Percentiles rank a stretch among this genome's conserved stretches.
phyloP scores from a whole-genome alignment of 2,888 invertebrate genomes.

The Formica aserva region DNA sequence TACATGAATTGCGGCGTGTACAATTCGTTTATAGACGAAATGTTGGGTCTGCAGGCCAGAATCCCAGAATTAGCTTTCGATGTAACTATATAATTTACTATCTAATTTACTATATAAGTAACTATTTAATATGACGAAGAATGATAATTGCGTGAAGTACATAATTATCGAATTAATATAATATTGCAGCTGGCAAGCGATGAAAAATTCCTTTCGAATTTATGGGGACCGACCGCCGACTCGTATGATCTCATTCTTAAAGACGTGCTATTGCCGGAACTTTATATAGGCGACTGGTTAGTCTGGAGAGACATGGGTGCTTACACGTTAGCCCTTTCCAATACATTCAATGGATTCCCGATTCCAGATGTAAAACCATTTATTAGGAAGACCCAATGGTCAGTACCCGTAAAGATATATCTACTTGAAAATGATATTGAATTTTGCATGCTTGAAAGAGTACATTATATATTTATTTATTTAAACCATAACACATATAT shows the following conservation, averaged over 20 bases:
- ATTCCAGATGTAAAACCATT: slow-evolving; percentile 84
- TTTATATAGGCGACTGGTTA: slow-evolving; percentile 88
- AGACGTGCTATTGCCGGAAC: slow-evolving; percentile 86
- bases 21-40: slow-evolving; percentile 88
- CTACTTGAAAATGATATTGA: background rate
- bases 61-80: slow-evolving; percentile 68
- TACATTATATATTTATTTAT: too few relatives aligned
- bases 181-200: slow-evolving; percentile 28
- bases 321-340: slow-evolving; percentile 86
- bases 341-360: slow-evolving; percentile 88
- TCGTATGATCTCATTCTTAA: slow-evolving; percentile 87
- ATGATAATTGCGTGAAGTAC: background rate
- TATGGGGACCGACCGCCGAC: slow-evolving; percentile 90
- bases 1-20: slow-evolving; percentile 89
- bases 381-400: slow-evolving; percentile 83
- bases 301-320: slow-evolving; percentile 89
- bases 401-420: background rate
- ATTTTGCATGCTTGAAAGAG: background rate
- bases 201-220: slow-evolving; percentile 76
- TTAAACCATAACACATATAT: too few relatives aligned
- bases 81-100: slow-evolving; percentile 41
- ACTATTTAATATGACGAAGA: too few relatives aligned
- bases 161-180: background rate
- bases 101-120: too few relatives aligned
- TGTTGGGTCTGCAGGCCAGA: slow-evolving; percentile 69